Evolutionary conservation across 2,113 vertebrate species (phyloP).

Genomic region (Notiomystis cincta): DNA sequence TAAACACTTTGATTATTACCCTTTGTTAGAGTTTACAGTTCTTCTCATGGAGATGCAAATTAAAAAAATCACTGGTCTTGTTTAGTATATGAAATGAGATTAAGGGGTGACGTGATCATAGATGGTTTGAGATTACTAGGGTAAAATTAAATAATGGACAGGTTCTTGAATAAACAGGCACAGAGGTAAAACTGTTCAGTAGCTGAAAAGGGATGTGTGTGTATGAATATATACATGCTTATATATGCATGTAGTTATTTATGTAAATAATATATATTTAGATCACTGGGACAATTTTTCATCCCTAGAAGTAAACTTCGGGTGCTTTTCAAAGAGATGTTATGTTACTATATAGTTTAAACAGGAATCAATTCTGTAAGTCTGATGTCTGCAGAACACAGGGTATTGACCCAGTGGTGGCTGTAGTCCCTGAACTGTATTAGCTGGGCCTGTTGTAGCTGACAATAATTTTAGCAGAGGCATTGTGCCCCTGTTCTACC

Average conservation of each 20-base stretch:
- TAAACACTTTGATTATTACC: not conserved
- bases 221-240: not conserved
- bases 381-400: not conserved
- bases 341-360: not conserved
- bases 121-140: not conserved
- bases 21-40: not conserved
- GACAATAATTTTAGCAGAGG: not conserved
- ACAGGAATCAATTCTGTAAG: not conserved
- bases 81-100: not conserved
- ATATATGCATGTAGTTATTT: not conserved
- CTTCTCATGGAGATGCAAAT: not conserved
- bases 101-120: not conserved
- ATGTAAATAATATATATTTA: not conserved
- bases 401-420: not conserved
- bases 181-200: not conserved
- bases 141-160: not conserved
- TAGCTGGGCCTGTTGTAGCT: not conserved
- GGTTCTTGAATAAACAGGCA: not conserved
- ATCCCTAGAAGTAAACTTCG: not conserved
- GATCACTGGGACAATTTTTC: not conserved
- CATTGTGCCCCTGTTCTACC: not conserved
- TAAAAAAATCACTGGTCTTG: not conserved
- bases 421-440: not conserved
- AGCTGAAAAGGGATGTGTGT: not conserved
- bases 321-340: not conserved